Evolutionary conservation across 2,113 vertebrate species (phyloP).

Genomic region (Perccottus glenii): DNA sequence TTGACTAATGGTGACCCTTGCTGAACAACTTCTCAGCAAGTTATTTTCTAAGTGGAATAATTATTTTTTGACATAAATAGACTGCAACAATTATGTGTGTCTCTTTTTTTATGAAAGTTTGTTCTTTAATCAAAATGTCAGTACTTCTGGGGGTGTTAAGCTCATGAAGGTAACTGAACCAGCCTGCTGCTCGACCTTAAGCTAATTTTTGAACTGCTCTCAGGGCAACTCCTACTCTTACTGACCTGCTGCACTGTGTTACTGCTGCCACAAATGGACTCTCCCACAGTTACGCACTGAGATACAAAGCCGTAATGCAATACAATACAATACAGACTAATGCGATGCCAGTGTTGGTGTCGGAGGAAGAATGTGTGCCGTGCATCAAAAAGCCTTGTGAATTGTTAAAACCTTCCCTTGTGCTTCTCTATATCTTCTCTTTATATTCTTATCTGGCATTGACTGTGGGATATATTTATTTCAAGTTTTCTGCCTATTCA

Average conservation of each 20-base stretch:
- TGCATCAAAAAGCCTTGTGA: slow-evolving; percentile 40
- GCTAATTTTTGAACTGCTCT: slow-evolving; percentile 45
- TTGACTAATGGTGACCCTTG: background rate
- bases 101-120: background rate
- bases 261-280: slow-evolving; percentile 31
- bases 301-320: slow-evolving; percentile 37
- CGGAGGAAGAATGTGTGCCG: slow-evolving; percentile 10
- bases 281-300: slow-evolving; percentile 9
- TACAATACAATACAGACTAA: slow-evolving; percentile 35
- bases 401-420: slow-evolving; percentile 48
- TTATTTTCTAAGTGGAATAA: slow-evolving; percentile 2
- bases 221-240: slow-evolving; percentile 38
- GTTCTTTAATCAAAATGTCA: slow-evolving; percentile 7
- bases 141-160: slow-evolving; percentile 18
- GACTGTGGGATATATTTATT: slow-evolving; percentile 44
- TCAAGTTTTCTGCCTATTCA: slow-evolving; percentile 44
- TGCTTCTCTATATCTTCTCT: slow-evolving; percentile 43
- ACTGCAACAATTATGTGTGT: background rate
- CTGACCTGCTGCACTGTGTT: slow-evolving; percentile 32
- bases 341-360: slow-evolving; percentile 25
- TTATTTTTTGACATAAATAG: slow-evolving; percentile 2
- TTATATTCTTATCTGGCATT: slow-evolving; percentile 49
- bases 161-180: slow-evolving; percentile 16
- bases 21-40: background rate
- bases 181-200: slow-evolving; percentile 41